Conservation (phyloP, 2,113 vertebrate species). For the Pipa parva region DNA sequence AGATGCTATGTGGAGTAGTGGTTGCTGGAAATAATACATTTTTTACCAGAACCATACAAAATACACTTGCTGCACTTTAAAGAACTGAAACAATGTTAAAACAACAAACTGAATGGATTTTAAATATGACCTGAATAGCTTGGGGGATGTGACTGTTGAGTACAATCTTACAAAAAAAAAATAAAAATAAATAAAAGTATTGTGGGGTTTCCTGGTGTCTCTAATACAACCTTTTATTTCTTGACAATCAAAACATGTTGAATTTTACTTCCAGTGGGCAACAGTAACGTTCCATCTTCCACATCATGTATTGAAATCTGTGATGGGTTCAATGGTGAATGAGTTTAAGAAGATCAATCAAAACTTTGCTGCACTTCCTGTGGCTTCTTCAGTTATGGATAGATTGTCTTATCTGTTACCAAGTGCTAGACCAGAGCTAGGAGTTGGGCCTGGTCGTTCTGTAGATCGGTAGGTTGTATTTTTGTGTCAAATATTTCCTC, state of each 20-base stretch:
- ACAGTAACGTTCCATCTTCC: constrained; percentile 97
- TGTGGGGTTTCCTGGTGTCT: neutral
- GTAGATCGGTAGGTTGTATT: constrained; percentile 81
- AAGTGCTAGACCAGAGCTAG: constrained; percentile 89
- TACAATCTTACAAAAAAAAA: too few species aligned
- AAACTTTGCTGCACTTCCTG: constrained; percentile 96
- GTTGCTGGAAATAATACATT: too few species aligned
- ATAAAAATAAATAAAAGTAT: too few species aligned
- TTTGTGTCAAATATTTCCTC: too few species aligned
- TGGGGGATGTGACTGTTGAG: too few species aligned
- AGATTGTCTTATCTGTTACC: constrained; percentile 98
- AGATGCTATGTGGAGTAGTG: too few species aligned
- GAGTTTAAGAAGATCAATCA: constrained; percentile 99
- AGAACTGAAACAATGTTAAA: too few species aligned
- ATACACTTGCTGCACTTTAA: too few species aligned
- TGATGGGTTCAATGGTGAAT: constrained; percentile 89
- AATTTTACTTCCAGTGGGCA: constrained; percentile 79
- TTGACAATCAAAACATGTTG: neutral
- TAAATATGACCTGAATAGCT: too few species aligned
- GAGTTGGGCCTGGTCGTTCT: constrained; percentile 92
- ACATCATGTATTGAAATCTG: constrained; percentile 91
- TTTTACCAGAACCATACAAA: too few species aligned
- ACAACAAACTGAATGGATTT: too few species aligned
- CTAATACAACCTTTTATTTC: too few species aligned
- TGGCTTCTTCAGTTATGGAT: constrained; percentile 98